Evolutionary conservation across 2,113 vertebrate species (phyloP).

Genomic region (Vireo altiloquus): DNA sequence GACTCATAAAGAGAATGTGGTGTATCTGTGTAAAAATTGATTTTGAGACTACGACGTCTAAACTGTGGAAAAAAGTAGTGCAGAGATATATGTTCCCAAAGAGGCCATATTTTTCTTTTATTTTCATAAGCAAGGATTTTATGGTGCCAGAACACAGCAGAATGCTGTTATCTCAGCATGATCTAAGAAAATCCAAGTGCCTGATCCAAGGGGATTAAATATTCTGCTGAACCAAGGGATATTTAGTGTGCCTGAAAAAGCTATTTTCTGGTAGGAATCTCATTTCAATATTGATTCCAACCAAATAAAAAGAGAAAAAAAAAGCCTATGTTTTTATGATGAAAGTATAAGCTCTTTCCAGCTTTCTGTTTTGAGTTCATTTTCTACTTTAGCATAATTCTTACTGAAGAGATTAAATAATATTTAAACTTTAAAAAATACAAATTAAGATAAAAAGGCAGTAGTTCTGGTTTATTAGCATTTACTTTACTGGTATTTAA

Average conservation of each 20-base stretch:
- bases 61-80: slow-evolving; percentile 47
- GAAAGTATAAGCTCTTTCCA: neutral
- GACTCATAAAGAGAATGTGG: slow-evolving; percentile 51
- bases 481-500: neutral
- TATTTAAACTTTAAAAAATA: neutral
- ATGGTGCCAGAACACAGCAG: slow-evolving; percentile 68
- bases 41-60: slow-evolving; percentile 47
- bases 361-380: slow-evolving; percentile 11
- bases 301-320: neutral
- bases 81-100: slow-evolving; percentile 53
- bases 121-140: slow-evolving; percentile 71
- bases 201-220: slow-evolving; percentile 68
- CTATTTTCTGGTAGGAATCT: slow-evolving; percentile 64
- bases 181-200: slow-evolving; percentile 70
- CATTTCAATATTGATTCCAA: slow-evolving; percentile 43
- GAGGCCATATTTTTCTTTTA: slow-evolving; percentile 68
- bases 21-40: slow-evolving; percentile 48
- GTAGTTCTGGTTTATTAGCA: neutral
- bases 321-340: neutral
- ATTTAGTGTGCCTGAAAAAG: slow-evolving; percentile 61
- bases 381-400: neutral
- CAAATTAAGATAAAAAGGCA: neutral
- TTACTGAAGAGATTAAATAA: neutral
- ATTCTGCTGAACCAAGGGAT: slow-evolving; percentile 64
- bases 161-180: slow-evolving; percentile 73